Base-by-base conservation (phyloP, 2,797 vertebrate species). In the Borostomias antarcticus region DNA sequence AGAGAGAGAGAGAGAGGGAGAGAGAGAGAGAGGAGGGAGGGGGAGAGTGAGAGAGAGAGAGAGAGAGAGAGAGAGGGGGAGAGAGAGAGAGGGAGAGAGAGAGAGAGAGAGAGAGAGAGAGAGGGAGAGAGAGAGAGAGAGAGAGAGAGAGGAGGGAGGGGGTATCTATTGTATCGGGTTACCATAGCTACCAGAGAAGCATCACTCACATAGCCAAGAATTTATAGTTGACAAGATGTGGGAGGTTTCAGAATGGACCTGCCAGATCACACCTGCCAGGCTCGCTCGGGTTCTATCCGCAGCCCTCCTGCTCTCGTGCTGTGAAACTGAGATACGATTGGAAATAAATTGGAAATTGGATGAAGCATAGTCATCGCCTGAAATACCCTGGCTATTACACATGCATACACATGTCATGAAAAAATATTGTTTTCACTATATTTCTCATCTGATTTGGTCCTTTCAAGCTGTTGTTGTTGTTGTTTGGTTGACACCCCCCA, bases 171-270 rank as follows among this genome's bases (percentile, higher is more conserved):
- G 80, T 83, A 79, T 77, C 76, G 47, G 78, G 90, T 92, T 88
- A 68, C 90, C 85, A 93, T 92, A 60, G 88, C 77, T 69, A 93
- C 92, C 79, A 64, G 79, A 64, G 79, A 76, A 89, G 89, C 91
- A 87, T 92, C 90, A 81, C 78, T 54, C 50, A 62, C 28, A 30
- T 17, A 61, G 59, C 19, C 28, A 62, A 48, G 59, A 62, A 62
- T 59, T 11, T 32, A 62, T 30, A 21, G 43, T n/a, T 30, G 37
- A 52, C 37, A 58, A 52, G 23, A 53, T 60, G 30, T 52, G 45
- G 57, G n/a, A 60, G 32, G 47, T 58, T 33, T 51, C 51, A 45
- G 13, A 61, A 19, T 17, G 25, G 58, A 61, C 17, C 6, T 13
- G 30, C 30, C 6, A 25, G 19, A 7, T 21, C 21, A 4, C 9